Conservation (phyloP, 1,140 invertebrate genomes). For the Tribolium madens region DNA sequence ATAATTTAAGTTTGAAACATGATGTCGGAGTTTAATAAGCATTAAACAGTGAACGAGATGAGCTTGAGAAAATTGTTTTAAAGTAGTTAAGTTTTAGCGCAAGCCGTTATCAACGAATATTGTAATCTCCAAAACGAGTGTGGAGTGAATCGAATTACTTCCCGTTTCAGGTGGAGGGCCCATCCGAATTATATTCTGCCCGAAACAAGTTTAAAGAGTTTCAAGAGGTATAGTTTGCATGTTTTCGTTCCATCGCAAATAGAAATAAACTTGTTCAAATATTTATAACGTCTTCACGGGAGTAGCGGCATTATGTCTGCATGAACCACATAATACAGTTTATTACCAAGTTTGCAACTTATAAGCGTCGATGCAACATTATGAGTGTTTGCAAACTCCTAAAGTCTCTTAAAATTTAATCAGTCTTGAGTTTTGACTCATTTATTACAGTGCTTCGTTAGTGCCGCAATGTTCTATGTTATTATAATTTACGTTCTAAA, state of each 20-base stretch:
- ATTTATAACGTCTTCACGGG: conserved; percentile 5
- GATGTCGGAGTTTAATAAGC: conserved; percentile 48
- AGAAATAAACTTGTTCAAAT: conserved; percentile 9
- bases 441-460: conserved; percentile 5
- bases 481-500: neutral
- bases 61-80: conserved; percentile 43
- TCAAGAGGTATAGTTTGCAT: conserved; percentile 1
- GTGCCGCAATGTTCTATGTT: neutral
- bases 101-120: conserved; percentile 40
- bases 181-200: no score
- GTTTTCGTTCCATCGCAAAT: neutral
- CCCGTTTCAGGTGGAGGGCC: neutral
- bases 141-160: conserved; percentile 38
- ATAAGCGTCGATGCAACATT: conserved; percentile 14
- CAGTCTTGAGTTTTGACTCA: neutral
- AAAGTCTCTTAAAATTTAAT: conserved; percentile 22
- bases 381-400: conserved; percentile 5
- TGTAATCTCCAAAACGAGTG: conserved; percentile 40
- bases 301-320: conserved; percentile 2
- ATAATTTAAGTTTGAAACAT: conserved; percentile 52
- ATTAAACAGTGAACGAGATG: conserved; percentile 47
- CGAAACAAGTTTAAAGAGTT: no score
- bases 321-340: conserved; percentile 5
- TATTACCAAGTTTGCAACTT: conserved; percentile 22
- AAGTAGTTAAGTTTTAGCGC: conserved; percentile 42